A percentile compares a stretch with the other conserved stretches of the same genome.
Evolutionary conservation across 2,797 vertebrate genomes (phyloP).

Genomic region (Leucoraja ocellata): DNA sequence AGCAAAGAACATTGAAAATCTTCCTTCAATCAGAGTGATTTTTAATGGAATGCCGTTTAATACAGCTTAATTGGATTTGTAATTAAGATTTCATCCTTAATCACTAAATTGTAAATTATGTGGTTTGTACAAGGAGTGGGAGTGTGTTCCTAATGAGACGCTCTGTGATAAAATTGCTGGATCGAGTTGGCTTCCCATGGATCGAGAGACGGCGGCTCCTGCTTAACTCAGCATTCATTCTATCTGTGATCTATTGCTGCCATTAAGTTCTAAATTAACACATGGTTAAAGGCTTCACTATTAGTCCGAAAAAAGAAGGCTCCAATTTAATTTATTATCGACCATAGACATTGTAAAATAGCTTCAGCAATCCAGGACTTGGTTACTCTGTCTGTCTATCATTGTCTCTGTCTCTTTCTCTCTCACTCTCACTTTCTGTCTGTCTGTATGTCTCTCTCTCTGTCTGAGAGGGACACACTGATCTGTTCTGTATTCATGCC

Average conservation of each 20-base stretch:
- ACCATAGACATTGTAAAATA: background rate
- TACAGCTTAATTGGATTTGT: conserved; percentile 8
- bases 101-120: conserved; percentile 20
- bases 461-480: too few relatives aligned
- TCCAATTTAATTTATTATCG: background rate
- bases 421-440: too few relatives aligned
- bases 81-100: background rate
- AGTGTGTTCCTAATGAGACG: background rate
- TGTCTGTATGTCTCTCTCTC: too few relatives aligned
- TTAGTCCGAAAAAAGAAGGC: background rate
- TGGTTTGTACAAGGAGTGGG: background rate
- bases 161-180: background rate
- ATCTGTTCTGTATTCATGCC: too few relatives aligned
- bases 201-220: background rate
- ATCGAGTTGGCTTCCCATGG: background rate
- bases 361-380: too few relatives aligned
- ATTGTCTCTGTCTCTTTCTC: too few relatives aligned
- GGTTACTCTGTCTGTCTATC: background rate
- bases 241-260: background rate
- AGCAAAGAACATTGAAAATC: background rate
- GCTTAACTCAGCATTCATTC: background rate
- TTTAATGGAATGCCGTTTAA: background rate
- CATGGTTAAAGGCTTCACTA: background rate
- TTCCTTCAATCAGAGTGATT: background rate
- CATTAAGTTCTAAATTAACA: conserved; percentile 7